These are phyloP conservation scores for Lithophane leautieri DNA, from an alignment of 2,888 invertebrate species.

Conservation along the genomic window DNA sequence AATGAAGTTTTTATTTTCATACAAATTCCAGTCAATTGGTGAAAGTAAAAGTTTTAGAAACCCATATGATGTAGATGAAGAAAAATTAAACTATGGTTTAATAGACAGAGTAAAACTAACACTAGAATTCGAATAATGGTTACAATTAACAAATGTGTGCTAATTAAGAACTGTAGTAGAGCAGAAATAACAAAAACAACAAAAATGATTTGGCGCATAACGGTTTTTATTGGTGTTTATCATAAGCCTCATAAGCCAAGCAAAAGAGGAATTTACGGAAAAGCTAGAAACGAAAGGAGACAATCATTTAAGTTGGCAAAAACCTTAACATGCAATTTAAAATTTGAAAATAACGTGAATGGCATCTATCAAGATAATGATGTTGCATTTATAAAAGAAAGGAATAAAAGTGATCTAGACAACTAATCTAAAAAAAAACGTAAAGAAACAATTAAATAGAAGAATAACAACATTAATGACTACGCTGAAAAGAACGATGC, in stretches of 20 bases:
- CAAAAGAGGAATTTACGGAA: not conserved
- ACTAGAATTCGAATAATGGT: slow-evolving; percentile 12
- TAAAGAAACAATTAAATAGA: not conserved
- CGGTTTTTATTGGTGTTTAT: slow-evolving; percentile 13
- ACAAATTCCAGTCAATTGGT: not conserved
- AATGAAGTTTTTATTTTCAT: not conserved
- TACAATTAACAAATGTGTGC: slow-evolving; percentile 25
- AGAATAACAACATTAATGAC: not conserved
- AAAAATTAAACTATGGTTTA: not conserved
- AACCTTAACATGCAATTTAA: not conserved
- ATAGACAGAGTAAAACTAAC: slow-evolving; percentile 11
- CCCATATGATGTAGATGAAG: not conserved
- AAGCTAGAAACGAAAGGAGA: not conserved
- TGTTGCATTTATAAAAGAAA: not conserved
- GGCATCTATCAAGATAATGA: not conserved
- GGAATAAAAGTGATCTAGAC: not conserved
- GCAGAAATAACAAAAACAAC: slow-evolving; percentile 45
- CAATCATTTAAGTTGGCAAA: not conserved
- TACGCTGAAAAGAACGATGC: not conserved
- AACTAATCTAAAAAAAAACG: not conserved
- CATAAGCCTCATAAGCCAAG: not conserved
- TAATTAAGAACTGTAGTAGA: slow-evolving; percentile 46
- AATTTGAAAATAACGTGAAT: not conserved
- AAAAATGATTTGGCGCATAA: slow-evolving; percentile 33
- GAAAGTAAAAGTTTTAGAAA: not conserved